A percentile compares a stretch with the other conserved stretches of the same genome.
Evolutionary conservation across 2,888 invertebrate species (phyloP).

Genomic region (Spodoptera littoralis): DNA sequence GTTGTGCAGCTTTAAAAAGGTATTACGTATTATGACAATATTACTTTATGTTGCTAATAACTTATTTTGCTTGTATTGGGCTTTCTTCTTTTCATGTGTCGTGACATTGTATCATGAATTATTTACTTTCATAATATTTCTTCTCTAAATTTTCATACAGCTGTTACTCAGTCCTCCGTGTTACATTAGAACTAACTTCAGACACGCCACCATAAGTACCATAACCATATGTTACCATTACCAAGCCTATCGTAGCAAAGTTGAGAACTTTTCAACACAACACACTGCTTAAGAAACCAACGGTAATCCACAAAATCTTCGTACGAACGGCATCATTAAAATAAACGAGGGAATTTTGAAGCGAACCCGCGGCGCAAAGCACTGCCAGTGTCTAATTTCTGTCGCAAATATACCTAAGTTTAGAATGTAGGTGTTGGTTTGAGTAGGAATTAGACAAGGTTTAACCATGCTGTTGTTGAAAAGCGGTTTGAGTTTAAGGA

Average conservation of each 20-base stretch:
- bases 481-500: neutral
- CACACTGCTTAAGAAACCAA: conserved; percentile 32
- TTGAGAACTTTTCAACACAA: conserved; percentile 47
- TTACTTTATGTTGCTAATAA: too few relatives aligned
- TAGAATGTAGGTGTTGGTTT: conserved; percentile 3
- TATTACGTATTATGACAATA: too few relatives aligned
- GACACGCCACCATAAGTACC: too few relatives aligned
- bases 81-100: too few relatives aligned
- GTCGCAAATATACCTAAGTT: conserved; percentile 37
- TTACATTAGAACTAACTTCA: too few relatives aligned
- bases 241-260: conserved; percentile 18
- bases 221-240: conserved; percentile 12
- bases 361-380: conserved; percentile 37
- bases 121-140: too few relatives aligned
- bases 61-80: too few relatives aligned
- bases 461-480: neutral
- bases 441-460: conserved; percentile 32
- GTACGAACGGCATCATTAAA: conserved; percentile 52
- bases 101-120: too few relatives aligned
- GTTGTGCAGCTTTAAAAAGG: too few relatives aligned
- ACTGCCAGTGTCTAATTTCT: conserved; percentile 39
- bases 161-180: too few relatives aligned
- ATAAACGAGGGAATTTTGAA: conserved; percentile 50
- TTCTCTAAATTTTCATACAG: too few relatives aligned
- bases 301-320: conserved; percentile 47